phyloP scores from a whole-genome alignment of 2,113 vertebrate species.

The Ardeotis arabs region DNA sequence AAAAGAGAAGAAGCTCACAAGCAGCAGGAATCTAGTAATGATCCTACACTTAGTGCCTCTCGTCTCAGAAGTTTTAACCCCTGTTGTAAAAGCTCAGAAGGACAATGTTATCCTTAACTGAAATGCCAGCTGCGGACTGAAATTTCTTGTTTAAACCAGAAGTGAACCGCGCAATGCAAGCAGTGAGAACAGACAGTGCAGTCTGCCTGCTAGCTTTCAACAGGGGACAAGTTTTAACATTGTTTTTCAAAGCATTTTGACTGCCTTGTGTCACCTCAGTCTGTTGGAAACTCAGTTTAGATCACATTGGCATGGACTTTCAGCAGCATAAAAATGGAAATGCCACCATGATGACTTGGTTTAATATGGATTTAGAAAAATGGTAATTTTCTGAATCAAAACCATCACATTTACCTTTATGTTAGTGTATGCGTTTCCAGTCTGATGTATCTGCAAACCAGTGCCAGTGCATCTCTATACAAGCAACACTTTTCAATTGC shows the following conservation, averaged over 20 bases:
- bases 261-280: background rate
- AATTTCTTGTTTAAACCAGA: background rate
- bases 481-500: background rate
- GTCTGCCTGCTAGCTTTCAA: background rate
- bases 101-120: background rate
- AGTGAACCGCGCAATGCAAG: rapidly evolving
- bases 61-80: background rate
- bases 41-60: background rate
- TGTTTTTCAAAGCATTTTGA: background rate
- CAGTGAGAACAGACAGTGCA: background rate
- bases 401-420: background rate
- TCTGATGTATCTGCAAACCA: background rate
- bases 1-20: background rate
- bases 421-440: background rate
- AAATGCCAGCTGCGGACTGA: background rate
- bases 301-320: background rate
- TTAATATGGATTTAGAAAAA: background rate
- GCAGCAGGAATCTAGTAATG: background rate
- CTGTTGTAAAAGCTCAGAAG: background rate
- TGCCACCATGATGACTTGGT: background rate
- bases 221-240: background rate
- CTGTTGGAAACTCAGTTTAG: background rate
- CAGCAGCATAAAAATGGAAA: background rate
- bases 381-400: background rate
- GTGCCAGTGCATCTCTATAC: background rate